Conservation (phyloP, 2,113 vertebrate genomes). For the Danio rerio region DNA sequence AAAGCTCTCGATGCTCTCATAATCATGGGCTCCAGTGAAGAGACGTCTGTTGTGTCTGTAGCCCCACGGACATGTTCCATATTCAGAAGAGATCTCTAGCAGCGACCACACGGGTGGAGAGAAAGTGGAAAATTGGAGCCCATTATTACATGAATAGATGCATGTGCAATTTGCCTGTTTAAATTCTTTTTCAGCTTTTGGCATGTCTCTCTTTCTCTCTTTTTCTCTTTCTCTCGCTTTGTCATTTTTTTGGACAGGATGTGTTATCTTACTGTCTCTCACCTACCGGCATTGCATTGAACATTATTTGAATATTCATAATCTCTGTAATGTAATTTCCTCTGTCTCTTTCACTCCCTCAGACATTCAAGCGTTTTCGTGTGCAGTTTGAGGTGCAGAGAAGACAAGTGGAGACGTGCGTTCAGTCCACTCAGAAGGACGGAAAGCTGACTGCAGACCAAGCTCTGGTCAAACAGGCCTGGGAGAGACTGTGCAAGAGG, state of each 20-base stretch:
- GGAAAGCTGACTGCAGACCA: slow-evolving; percentile 95
- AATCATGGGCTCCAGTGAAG: slow-evolving; percentile 71
- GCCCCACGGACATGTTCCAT: slow-evolving; percentile 70
- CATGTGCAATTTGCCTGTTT: slow-evolving; percentile 49
- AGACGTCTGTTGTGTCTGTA: slow-evolving; percentile 66
- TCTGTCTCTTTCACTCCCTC: slow-evolving; percentile 1
- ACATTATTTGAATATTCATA: slow-evolving; percentile 9
- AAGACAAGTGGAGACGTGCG: slow-evolving; percentile 84
- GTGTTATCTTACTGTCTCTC: slow-evolving; percentile 10
- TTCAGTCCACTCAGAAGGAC: slow-evolving; percentile 86
- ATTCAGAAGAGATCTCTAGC: slow-evolving; percentile 63
- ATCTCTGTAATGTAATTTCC: neutral
- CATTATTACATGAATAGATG: slow-evolving; percentile 44
- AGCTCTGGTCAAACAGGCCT: slow-evolving; percentile 92
- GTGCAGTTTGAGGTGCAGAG: slow-evolving; percentile 92
- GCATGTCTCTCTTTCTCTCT: slow-evolving; percentile 1
- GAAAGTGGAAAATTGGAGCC: slow-evolving; percentile 46
- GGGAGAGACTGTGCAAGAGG: slow-evolving; percentile 89
- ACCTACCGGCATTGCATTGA: slow-evolving; percentile 1
- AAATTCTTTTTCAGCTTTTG: slow-evolving; percentile 38
- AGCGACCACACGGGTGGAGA: slow-evolving; percentile 40
- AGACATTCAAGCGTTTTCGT: slow-evolving; percentile 91
- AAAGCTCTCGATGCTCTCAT: slow-evolving; percentile 68
- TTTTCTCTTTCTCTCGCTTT: slow-evolving; percentile 18
- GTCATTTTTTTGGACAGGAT: neutral